Percentiles rank a stretch among this genome's conserved stretches.
phyloP scores from a whole-genome alignment of 2,797 vertebrate genomes.

The Phyllotis vaccarum region DNA sequence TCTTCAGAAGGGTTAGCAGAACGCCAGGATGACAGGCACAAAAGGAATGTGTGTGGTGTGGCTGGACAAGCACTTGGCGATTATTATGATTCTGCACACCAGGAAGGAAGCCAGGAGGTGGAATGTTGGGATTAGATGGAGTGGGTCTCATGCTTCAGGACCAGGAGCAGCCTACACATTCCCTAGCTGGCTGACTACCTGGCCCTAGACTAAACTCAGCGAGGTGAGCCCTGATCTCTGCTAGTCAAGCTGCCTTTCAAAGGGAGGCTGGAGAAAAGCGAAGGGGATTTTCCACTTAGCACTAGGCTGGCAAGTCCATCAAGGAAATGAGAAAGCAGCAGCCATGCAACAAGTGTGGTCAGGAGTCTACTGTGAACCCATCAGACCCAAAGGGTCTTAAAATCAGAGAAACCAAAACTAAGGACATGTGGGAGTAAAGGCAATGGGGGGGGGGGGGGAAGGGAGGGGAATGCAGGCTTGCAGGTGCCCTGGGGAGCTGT shows the following conservation, averaged over 20 bases:
- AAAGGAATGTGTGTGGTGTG: background rate
- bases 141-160: background rate
- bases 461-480: background rate
- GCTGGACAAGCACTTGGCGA: background rate
- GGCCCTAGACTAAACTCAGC: background rate
- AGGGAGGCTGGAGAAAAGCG: background rate
- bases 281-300: background rate
- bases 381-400: conserved; percentile 14
- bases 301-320: background rate
- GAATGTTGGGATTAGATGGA: background rate
- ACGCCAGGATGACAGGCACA: background rate
- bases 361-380: background rate
- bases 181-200: background rate
- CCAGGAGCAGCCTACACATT: background rate
- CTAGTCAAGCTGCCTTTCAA: background rate
- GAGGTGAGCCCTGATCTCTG: background rate
- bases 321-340: background rate
- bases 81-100: background rate
- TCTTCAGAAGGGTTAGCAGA: background rate
- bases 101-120: background rate
- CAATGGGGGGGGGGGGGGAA: background rate
- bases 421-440: background rate
- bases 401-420: background rate
- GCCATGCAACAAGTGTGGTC: background rate
- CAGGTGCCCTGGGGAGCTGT: background rate